Base-by-base conservation (phyloP, 2,888 invertebrate genomes). In the Tachina grossa region DNA sequence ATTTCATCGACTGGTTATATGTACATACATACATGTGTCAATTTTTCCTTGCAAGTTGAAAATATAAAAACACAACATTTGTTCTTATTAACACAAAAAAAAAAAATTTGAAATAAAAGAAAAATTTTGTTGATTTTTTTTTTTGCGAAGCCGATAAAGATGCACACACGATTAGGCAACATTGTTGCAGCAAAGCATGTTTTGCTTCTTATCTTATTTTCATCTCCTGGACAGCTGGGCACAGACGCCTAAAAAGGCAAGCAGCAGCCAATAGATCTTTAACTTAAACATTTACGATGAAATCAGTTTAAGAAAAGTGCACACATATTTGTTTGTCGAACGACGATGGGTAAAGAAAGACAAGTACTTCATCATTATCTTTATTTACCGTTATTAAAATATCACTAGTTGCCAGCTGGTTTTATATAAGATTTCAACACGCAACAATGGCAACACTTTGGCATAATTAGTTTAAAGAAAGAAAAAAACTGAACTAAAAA, bases 341-440 rank as follows among this genome's bases (percentile, higher is more conserved):
- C 2, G n/a, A n/a, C n/a, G n/a, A n/a, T n/a, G n/a, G 31, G 4
- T 31, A 4, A 4, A 4, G 2, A 31, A 31, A 31, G 31, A 31
- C 19, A 80, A 10, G 16, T 71, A 72, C n/a, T 47, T 78, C 41
- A 57, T 66, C 55, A 16, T 66, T 16, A 51, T 19, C 72, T 72
- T 76, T 55, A 80, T 76, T 57, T 71, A 65, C 79, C 79, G 84
- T 84, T 84, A 84, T 80, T 75, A 59, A 66, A 84, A 79, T 79
- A 71, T 47, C 84, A 84, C 65, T 61, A 61, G 83, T 45, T 57
- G 65, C 41, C 57, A 65, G 45, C 49, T 16, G 31, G 0, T 5
- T 31, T 31, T 31, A 6, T 31, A 6, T 22, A 22, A n/a, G 45
- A 45, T 39, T 39, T 14, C 0, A 3, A 22, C n/a, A 59, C n/a